Evolutionary conservation across 1,140 invertebrate species (phyloP).

Genomic region (Myzus persicae): DNA sequence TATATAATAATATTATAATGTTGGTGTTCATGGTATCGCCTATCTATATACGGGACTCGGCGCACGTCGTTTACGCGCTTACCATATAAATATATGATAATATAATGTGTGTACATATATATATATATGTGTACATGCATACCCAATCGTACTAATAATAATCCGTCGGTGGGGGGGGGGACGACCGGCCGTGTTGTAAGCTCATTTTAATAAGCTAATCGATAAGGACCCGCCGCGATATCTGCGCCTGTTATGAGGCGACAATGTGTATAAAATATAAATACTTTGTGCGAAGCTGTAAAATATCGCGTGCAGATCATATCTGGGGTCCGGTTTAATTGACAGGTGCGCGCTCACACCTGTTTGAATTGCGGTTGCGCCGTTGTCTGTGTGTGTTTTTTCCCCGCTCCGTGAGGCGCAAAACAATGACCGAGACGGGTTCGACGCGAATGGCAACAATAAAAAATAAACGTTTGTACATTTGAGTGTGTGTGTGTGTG

Average conservation of each 20-base stretch:
- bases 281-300: conserved; percentile 7
- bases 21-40: too few relatives aligned
- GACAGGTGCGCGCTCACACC: conserved; percentile 47
- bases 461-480: not conserved
- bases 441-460: conserved; percentile 15
- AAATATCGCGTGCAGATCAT: conserved; percentile 52
- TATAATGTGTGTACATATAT: not conserved
- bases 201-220: conserved; percentile 45
- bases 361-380: conserved; percentile 26
- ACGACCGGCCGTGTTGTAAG: not conserved
- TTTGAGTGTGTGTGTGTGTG: too few relatives aligned
- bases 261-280: not conserved
- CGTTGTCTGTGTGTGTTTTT: not conserved
- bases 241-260: not conserved
- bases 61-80: not conserved
- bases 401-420: not conserved
- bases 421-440: conserved; percentile 43
- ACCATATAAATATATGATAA: not conserved
- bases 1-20: too few relatives aligned
- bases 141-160: not conserved
- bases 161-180: not conserved
- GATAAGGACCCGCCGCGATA: not conserved
- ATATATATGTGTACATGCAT: not conserved
- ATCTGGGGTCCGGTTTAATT: conserved; percentile 44
- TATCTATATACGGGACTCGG: too few relatives aligned